Evolutionary conservation across 1,140 invertebrate genomes (phyloP).

Genomic region (Drosophila littoralis): DNA sequence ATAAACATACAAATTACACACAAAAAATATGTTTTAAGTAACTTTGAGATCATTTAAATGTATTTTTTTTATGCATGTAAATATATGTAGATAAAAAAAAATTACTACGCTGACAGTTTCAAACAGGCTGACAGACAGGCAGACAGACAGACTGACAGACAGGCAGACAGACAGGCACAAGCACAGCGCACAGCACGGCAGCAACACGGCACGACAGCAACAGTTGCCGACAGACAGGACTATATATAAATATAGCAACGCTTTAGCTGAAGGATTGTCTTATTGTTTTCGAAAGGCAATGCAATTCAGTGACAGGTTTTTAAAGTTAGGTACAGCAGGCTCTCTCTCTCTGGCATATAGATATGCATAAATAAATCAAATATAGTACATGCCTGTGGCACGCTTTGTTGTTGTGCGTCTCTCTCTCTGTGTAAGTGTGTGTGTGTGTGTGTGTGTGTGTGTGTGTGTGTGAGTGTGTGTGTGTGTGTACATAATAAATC

Average conservation of each 20-base stretch:
- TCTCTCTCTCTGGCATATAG: not conserved
- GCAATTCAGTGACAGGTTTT: conserved; percentile 1
- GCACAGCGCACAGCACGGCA: not conserved
- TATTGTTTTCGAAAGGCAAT: conserved; percentile 17
- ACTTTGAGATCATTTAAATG: conserved; percentile 83
- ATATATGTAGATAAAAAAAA: conserved; percentile 34
- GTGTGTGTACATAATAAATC: conserved; percentile 9
- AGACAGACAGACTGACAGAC: not conserved
- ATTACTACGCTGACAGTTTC: conserved; percentile 18
- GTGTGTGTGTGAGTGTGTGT: conserved; percentile 4
- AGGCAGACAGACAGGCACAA: too few relatives aligned
- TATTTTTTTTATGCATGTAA: conserved; percentile 75
- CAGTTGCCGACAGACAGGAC: not conserved
- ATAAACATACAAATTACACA: conserved; percentile 67
- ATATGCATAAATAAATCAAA: not conserved
- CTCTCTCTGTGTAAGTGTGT: not conserved
- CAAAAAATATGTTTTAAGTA: conserved; percentile 80
- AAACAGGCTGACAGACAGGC: not conserved
- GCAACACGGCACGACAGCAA: not conserved
- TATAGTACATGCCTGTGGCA: not conserved
- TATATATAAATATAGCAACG: not conserved
- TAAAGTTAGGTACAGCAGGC: not conserved
- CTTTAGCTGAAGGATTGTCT: conserved; percentile 3
- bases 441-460: not conserved
- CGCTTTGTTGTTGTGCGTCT: not conserved